Evolutionary conservation across 2,888 invertebrate genomes (phyloP), one percentile per base, ranked within the genome.

Genomic region (Idaea biselata): DNA sequence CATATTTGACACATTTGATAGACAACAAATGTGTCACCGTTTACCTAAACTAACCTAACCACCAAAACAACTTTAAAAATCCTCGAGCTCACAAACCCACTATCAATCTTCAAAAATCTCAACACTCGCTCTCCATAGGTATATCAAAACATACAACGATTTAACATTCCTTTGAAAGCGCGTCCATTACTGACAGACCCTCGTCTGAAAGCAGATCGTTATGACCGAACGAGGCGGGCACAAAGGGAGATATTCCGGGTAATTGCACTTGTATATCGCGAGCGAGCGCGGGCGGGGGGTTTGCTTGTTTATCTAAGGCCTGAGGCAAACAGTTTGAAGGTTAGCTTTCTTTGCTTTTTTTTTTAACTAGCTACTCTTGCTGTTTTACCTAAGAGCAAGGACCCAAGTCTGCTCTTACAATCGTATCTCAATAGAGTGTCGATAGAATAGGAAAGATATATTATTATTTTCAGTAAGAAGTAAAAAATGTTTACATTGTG

Each of bases 191-290:
- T 14, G 44, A 14, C 44, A 14, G 44, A 44, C 44, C 44, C 44
- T 44, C 44, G 44, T 44, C 44, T 44, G 44, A 44, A 44, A 44
- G 44, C 44, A 44, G 44, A 44, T 44, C 44, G 44, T 44, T 44
- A 44, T 44, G 44, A 11, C 44, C 44, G 44, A 44, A 44, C 44
- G 44, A 44, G 44, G 44, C 44, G 14, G 11, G 44, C 44, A 44
- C 44, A 44, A 44, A 44, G 44, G 44, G 44, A 44, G 44, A 44
- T 6, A 44, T 44, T 44, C 44, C 44, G 44, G 7, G 14, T 44
- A 44, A 44, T 44, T 44, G 44, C 44, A 44, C 44, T 44, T 44
- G 44, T 44, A 44, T 44, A 44, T 14, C 44, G 44, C 44, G 44
- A 11, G 8, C 44, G 44, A 3, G 44, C 44, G 14, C 44, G 8